Percentiles rank a stretch among this genome's conserved stretches.
Conservation (phyloP, 2,797 vertebrate species). For the Heteromormyrus szaboi region DNA sequence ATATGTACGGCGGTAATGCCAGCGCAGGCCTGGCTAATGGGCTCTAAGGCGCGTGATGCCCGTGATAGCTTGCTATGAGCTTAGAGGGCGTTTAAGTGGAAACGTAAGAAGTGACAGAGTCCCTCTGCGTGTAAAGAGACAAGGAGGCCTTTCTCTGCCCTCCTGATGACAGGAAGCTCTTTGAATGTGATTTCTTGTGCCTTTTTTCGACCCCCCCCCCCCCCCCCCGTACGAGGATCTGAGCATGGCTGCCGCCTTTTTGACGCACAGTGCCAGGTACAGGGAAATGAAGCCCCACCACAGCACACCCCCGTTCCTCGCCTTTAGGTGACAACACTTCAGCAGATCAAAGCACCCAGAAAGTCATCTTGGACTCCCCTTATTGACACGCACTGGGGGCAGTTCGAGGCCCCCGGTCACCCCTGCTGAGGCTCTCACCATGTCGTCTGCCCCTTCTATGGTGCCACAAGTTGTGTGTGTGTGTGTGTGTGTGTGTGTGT, state of each 20-base stretch:
- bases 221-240: neutral
- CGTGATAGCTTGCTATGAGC: slow-evolving; percentile 19
- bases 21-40: neutral
- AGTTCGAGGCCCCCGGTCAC: neutral
- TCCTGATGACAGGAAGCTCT: slow-evolving; percentile 2
- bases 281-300: neutral
- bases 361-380: slow-evolving; percentile 18
- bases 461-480: neutral
- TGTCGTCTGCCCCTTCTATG: neutral
- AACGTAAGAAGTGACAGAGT: neutral
- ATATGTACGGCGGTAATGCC: neutral
- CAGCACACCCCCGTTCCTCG: neutral
- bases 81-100: slow-evolving; percentile 23
- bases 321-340: slow-evolving; percentile 6
- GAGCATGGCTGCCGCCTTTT: neutral
- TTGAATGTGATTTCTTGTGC: slow-evolving; percentile 14
- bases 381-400: slow-evolving; percentile 11
- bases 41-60: neutral
- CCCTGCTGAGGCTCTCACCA: slow-evolving; percentile 3
- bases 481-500: neutral
- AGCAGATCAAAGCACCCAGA: slow-evolving; percentile 18
- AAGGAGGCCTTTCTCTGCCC: neutral
- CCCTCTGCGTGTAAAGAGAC: neutral
- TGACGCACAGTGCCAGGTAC: neutral
- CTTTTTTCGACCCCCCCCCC: neutral